Evolutionary conservation across 1,140 invertebrate species (phyloP).

Genomic region (Odontomachus brunneus): DNA sequence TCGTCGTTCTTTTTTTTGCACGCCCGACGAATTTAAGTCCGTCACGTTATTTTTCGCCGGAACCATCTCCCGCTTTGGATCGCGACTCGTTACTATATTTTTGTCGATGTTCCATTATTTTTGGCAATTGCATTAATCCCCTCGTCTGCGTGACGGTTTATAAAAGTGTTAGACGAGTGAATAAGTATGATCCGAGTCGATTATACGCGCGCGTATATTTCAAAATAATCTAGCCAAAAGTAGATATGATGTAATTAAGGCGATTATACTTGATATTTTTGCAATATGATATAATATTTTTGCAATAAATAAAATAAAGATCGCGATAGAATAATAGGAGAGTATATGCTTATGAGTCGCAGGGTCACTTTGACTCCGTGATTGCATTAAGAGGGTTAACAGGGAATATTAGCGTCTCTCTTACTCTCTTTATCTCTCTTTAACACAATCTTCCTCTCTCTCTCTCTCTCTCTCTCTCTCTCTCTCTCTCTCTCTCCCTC

Average conservation of each 20-base stretch:
- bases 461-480: constrained; percentile 25
- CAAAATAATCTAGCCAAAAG: not conserved
- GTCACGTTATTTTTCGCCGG: constrained; percentile 37
- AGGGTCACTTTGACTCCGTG: not conserved
- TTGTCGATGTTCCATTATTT: constrained; percentile 48
- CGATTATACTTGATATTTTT: not conserved
- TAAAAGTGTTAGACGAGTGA: constrained; percentile 9
- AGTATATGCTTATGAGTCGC: not conserved
- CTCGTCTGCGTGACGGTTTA: not conserved
- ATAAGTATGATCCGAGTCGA: not conserved
- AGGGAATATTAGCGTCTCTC: not conserved
- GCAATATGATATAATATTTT: not conserved
- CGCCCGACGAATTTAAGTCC: constrained; percentile 41
- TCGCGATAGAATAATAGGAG: not conserved
- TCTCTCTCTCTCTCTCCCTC: constrained; percentile 34
- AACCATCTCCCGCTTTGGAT: constrained; percentile 27
- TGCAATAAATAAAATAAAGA: not conserved
- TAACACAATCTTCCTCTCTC: too few relatives aligned
- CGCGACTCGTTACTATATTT: constrained; percentile 5
- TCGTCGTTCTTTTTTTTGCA: constrained; percentile 31
- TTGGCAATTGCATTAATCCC: constrained; percentile 14
- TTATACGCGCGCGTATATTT: constrained; percentile 5
- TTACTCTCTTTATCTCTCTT: too few relatives aligned
- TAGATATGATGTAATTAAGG: not conserved
- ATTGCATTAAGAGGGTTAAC: not conserved